Conservation (phyloP, 1,140 invertebrate genomes). For the Reticulitermes speratus region DNA sequence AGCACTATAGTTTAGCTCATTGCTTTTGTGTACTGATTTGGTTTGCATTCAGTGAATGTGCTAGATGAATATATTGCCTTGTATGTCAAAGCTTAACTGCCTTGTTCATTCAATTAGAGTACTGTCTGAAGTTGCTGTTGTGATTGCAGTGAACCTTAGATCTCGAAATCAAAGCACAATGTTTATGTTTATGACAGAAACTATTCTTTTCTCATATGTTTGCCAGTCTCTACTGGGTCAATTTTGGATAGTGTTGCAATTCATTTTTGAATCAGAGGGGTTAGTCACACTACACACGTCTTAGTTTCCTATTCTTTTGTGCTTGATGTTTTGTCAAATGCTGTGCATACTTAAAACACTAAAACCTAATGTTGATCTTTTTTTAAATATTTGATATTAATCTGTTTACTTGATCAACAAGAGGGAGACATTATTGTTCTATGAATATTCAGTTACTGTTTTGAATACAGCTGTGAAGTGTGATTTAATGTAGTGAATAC, state of each 20-base stretch:
- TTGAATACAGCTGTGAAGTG: background rate
- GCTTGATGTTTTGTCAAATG: slow-evolving; percentile 13
- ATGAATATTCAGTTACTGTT: background rate
- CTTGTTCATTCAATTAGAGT: background rate
- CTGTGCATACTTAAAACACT: background rate
- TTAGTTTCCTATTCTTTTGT: background rate
- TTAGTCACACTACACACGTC: background rate
- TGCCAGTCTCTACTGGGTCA: slow-evolving; percentile 28
- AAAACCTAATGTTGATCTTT: background rate
- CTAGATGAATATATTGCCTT: background rate
- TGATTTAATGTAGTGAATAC: background rate
- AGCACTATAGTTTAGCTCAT: background rate
- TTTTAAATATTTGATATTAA: background rate
- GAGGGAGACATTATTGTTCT: background rate
- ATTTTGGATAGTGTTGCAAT: background rate
- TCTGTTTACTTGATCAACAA: background rate
- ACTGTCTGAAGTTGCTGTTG: background rate
- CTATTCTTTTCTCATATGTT: background rate
- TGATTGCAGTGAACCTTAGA: background rate
- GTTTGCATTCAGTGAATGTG: background rate
- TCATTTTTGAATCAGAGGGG: background rate
- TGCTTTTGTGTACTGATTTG: background rate
- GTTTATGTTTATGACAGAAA: background rate
- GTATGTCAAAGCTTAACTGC: background rate
- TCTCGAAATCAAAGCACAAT: background rate